These are phyloP conservation scores for Sebastiscus albofasciatus DNA, from an alignment of 2,797 vertebrate species.

Conservation along the genomic window DNA sequence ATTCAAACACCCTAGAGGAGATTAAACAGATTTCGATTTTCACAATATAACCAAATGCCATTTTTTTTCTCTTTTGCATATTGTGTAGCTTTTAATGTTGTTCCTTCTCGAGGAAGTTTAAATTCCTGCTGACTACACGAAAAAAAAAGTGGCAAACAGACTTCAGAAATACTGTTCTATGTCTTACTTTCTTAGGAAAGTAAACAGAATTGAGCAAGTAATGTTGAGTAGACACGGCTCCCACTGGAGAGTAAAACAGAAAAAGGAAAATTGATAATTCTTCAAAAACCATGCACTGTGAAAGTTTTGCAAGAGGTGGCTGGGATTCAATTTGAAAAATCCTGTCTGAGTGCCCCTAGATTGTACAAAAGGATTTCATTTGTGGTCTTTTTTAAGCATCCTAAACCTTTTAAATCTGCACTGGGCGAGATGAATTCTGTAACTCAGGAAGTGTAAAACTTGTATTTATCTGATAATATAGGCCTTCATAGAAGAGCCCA, in stretches of 20 bases:
- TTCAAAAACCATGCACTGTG: background rate
- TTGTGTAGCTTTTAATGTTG: background rate
- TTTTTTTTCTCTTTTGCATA: background rate
- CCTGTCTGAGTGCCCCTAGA: background rate
- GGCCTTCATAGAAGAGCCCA: background rate
- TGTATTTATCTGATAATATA: background rate
- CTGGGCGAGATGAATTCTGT: background rate
- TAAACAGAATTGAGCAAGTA: background rate
- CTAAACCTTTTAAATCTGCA: background rate
- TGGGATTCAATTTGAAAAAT: background rate
- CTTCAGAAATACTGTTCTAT: background rate
- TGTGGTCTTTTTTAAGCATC: background rate
- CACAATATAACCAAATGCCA: background rate
- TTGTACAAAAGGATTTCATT: background rate
- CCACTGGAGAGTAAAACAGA: background rate
- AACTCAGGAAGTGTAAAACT: background rate
- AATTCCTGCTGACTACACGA: background rate
- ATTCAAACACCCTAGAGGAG: background rate
- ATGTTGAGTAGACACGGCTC: background rate
- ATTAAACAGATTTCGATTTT: background rate
- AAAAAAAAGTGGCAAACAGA: background rate
- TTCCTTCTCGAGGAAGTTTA: background rate
- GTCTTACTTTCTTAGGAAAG: background rate
- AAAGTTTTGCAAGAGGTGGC: background rate
- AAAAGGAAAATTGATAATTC: background rate